Percentiles rank a stretch among this genome's conserved stretches.
Evolutionary conservation across 2,113 vertebrate genomes (phyloP).

Genomic region (Nibea albiflora): DNA sequence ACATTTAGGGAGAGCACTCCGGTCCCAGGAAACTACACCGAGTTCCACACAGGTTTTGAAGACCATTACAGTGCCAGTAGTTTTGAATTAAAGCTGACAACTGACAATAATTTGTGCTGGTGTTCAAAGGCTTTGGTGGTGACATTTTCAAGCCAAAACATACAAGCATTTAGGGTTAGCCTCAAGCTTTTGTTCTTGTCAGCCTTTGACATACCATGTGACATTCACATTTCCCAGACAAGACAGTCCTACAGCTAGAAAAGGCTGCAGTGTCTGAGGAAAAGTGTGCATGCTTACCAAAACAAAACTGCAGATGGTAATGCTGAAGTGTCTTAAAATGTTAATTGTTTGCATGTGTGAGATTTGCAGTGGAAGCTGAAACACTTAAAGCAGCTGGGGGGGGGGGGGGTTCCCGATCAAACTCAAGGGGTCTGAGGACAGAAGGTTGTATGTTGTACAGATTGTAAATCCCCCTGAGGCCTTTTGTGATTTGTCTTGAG

Average conservation of each 20-base stretch:
- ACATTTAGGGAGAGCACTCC: not conserved
- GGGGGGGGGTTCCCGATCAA: no score
- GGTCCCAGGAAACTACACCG: slow-evolving; percentile 11
- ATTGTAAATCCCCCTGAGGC: no score
- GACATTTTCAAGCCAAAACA: slow-evolving; percentile 31
- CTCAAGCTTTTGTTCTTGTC: not conserved
- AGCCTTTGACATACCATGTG: not conserved
- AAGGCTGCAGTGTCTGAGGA: not conserved
- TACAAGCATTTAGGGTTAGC: not conserved
- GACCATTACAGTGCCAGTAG: not conserved
- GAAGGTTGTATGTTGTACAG: no score
- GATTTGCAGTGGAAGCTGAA: not conserved
- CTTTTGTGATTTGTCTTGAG: no score
- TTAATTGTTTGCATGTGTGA: not conserved
- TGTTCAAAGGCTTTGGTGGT: slow-evolving; percentile 5
- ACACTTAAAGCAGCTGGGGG: no score
- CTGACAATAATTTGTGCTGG: not conserved
- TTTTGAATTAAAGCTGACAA: slow-evolving; percentile 3
- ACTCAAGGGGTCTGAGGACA: no score
- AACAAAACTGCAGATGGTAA: not conserved
- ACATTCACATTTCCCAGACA: not conserved
- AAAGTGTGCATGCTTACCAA: not conserved
- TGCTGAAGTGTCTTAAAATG: not conserved
- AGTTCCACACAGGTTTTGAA: not conserved
- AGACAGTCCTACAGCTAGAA: not conserved